phyloP scores from a whole-genome alignment of 2,888 invertebrate species.

The Syritta pipiens region DNA sequence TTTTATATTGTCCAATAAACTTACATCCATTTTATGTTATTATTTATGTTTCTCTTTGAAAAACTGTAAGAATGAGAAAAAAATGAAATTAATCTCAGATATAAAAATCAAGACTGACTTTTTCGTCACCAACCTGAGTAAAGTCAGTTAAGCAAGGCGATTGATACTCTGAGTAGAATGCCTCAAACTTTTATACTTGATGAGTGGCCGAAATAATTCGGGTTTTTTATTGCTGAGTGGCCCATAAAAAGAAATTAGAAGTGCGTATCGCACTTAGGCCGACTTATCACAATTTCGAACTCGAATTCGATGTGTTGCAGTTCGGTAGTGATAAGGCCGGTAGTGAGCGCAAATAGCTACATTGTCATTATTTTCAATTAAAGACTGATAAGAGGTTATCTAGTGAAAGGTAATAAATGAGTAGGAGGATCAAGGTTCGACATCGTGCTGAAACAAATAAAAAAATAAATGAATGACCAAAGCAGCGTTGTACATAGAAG shows the following conservation, averaged over 20 bases:
- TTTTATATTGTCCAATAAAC: background rate
- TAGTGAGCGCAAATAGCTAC: background rate
- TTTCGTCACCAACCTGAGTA: constrained; percentile 9
- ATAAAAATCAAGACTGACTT: background rate
- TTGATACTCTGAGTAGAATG: background rate
- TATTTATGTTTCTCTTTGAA: background rate
- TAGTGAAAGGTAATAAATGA: background rate
- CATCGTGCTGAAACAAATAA: too few relatives aligned
- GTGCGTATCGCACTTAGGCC: too few relatives aligned
- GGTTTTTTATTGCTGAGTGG: background rate
- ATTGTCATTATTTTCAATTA: background rate
- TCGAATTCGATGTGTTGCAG: background rate
- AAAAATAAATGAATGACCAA: too few relatives aligned
- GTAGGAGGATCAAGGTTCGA: constrained; percentile 27
- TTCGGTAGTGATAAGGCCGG: background rate
- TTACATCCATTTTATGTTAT: constrained; percentile 65
- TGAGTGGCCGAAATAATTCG: background rate
- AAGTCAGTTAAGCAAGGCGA: constrained; percentile 10
- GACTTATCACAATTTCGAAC: background rate
- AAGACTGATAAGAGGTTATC: background rate
- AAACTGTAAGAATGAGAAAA: background rate
- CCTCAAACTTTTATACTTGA: constrained; percentile 35
- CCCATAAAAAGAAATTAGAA: background rate
- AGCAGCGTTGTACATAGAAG: background rate
- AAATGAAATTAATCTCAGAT: background rate